phyloP scores from a whole-genome alignment of 2,113 vertebrate species.

The Cathartes aura region DNA sequence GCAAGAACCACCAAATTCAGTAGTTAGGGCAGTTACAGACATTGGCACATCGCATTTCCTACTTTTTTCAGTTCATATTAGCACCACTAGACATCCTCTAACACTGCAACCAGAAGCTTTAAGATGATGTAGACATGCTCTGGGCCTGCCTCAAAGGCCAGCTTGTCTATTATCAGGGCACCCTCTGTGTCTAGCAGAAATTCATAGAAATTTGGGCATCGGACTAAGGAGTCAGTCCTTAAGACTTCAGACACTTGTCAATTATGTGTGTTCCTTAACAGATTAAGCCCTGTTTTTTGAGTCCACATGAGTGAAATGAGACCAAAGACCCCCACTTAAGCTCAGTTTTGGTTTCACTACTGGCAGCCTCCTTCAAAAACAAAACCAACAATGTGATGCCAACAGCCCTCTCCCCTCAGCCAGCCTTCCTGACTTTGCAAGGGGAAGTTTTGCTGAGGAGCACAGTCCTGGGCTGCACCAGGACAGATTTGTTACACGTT shows the following conservation, averaged over 20 bases:
- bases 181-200: background rate
- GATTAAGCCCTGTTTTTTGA: background rate
- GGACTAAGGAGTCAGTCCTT: background rate
- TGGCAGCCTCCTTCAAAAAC: background rate
- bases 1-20: background rate
- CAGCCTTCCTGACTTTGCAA: background rate
- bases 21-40: background rate
- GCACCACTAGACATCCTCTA: background rate
- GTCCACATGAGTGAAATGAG: background rate
- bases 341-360: background rate
- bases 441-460: background rate
- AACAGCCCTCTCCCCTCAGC: background rate
- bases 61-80: background rate
- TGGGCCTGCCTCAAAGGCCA: background rate
- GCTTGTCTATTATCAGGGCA: background rate
- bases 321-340: background rate
- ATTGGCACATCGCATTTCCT: background rate
- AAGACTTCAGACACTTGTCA: background rate
- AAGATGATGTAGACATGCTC: background rate
- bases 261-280: background rate
- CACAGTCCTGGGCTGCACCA: background rate
- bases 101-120: background rate
- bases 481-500: background rate
- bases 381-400: background rate
- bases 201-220: background rate